Evolutionary conservation across 2,888 invertebrate species (phyloP).

Genomic region (Chrysolina oricalcia): DNA sequence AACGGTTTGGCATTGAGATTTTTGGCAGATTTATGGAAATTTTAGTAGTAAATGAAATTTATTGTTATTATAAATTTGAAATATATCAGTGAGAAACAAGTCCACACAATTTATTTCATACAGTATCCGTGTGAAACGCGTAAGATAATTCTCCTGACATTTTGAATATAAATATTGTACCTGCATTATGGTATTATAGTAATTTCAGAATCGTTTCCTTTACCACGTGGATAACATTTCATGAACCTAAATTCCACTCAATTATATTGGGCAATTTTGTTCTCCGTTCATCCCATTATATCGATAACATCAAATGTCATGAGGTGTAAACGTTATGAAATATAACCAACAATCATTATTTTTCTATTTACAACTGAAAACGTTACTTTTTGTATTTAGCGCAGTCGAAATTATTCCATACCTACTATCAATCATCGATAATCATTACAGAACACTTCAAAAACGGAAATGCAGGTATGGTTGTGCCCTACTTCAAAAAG

Average conservation of each 20-base stretch:
- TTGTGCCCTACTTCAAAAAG: constrained; percentile 3
- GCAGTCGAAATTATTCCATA: neutral
- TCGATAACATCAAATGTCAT: neutral
- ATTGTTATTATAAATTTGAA: no score
- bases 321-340: neutral
- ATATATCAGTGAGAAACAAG: no score
- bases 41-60: no score
- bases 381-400: neutral
- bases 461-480: constrained; percentile 4
- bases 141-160: neutral
- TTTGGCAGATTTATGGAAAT: no score
- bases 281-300: neutral
- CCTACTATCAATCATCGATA: neutral
- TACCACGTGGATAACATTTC: neutral
- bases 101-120: no score
- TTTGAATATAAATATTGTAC: neutral
- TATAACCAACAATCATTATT: neutral
- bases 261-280: neutral
- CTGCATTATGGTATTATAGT: neutral
- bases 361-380: neutral
- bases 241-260: neutral
- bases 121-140: neutral
- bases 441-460: neutral
- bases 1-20: no score
- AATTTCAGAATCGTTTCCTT: neutral